Conservation (phyloP, 2,888 invertebrate genomes). For the Tuberolachnus salignus region DNA sequence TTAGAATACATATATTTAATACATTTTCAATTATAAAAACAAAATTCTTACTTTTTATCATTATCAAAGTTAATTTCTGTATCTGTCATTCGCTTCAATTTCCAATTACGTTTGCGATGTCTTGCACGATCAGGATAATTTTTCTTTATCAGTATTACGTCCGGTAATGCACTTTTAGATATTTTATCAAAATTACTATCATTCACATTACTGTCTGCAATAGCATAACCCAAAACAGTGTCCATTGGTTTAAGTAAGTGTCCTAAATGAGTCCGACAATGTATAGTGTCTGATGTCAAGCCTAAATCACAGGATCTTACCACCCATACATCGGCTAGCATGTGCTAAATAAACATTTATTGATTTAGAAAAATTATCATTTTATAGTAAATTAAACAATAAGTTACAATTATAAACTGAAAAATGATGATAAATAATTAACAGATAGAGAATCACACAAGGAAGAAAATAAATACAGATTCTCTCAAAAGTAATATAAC, state of each 20-base stretch:
- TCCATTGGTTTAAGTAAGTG: conserved; percentile 92
- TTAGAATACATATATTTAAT: background rate
- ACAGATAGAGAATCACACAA: no score
- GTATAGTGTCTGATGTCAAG: conserved; percentile 78
- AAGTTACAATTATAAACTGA: no score
- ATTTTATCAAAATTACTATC: conserved; percentile 86
- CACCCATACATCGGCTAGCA: conserved; percentile 92
- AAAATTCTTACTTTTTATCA: conserved; percentile 45
- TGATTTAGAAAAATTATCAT: background rate
- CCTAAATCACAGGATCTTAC: conserved; percentile 87
- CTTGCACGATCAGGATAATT: conserved; percentile 78
- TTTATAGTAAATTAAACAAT: no score
- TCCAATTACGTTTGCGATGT: conserved; percentile 78
- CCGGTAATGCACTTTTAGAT: conserved; percentile 73
- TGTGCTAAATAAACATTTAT: conserved; percentile 69
- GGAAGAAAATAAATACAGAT: no score
- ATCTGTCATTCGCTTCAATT: conserved; percentile 83
- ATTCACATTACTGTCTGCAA: conserved; percentile 90
- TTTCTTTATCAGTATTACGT: conserved; percentile 95
- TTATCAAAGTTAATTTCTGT: conserved; percentile 61
- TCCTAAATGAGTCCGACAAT: conserved; percentile 91
- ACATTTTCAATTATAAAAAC: conserved; percentile 19
- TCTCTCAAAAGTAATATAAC: background rate
- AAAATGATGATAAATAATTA: conserved; percentile 10
- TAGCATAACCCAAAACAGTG: conserved; percentile 89